phyloP scores from a whole-genome alignment of 2,113 vertebrate genomes.

The Scomber japonicus region DNA sequence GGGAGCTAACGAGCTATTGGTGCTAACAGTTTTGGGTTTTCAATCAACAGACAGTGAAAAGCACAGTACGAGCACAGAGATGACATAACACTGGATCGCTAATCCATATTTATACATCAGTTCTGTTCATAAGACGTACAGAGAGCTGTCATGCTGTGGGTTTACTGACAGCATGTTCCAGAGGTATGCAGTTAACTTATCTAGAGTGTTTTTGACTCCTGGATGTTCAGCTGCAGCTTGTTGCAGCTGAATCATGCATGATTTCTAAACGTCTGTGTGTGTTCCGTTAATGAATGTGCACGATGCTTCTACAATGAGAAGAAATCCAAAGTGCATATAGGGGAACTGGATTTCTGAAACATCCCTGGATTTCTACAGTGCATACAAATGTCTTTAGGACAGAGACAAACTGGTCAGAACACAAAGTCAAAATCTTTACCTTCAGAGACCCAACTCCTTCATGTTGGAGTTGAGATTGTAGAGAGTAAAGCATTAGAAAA shows the following conservation, averaged over 20 bases:
- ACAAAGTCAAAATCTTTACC: conserved; percentile 12
- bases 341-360: conserved; percentile 43
- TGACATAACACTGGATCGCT: conserved; percentile 36
- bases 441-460: not conserved
- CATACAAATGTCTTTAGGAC: conserved; percentile 38
- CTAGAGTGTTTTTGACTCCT: conserved; percentile 1
- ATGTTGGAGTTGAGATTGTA: conserved; percentile 37
- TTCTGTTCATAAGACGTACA: conserved; percentile 20
- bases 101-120: conserved; percentile 27
- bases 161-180: conserved; percentile 24
- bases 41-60: conserved; percentile 44
- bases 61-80: conserved; percentile 65
- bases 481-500: conserved; percentile 36
- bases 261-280: conserved; percentile 32
- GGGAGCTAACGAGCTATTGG: conserved; percentile 33
- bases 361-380: conserved; percentile 56
- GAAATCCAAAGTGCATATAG: conserved; percentile 55
- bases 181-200: conserved; percentile 46
- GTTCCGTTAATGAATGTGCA: conserved; percentile 28
- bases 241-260: not conserved
- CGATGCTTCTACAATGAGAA: conserved; percentile 18
- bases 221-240: not conserved
- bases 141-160: conserved; percentile 7
- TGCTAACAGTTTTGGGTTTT: conserved; percentile 42
- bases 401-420: conserved; percentile 21